Evolutionary conservation across 2,113 vertebrate species (phyloP).

Genomic region (Saguinus midas): DNA sequence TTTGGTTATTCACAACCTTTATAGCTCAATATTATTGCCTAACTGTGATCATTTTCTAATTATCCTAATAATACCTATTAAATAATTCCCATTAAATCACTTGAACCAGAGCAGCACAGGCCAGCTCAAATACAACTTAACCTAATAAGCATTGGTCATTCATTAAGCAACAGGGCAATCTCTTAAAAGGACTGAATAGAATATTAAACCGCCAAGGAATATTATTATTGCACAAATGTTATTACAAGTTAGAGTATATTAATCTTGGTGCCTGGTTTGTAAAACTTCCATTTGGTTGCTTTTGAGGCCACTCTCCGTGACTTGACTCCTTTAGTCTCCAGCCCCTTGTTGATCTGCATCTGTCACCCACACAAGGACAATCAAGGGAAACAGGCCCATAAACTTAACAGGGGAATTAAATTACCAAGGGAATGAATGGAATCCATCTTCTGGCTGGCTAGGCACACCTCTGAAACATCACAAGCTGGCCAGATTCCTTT

Average conservation of each 20-base stretch:
- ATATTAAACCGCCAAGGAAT: constrained; percentile 70
- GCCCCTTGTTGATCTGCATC: constrained; percentile 58
- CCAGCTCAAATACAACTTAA: constrained; percentile 87
- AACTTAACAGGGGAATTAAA: constrained; percentile 77
- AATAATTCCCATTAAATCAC: constrained; percentile 89
- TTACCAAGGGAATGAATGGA: constrained; percentile 81
- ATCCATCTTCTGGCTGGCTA: constrained; percentile 78
- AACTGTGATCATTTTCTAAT: constrained; percentile 89
- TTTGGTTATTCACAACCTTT: constrained; percentile 88
- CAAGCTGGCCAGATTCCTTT: constrained; percentile 28
- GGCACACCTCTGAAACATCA: constrained; percentile 21
- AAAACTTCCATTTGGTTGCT: constrained; percentile 59
- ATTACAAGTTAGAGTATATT: constrained; percentile 69
- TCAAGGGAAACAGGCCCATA: constrained; percentile 44
- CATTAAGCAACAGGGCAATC: constrained; percentile 80
- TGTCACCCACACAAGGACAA: constrained; percentile 71
- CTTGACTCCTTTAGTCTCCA: constrained; percentile 36
- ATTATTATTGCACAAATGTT: constrained; percentile 64
- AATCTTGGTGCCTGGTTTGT: constrained; percentile 36
- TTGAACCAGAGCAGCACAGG: constrained; percentile 82
- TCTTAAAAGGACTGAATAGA: constrained; percentile 80
- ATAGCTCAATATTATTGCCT: constrained; percentile 87
- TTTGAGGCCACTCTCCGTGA: constrained; percentile 28
- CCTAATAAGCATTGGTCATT: constrained; percentile 86
- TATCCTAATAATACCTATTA: constrained; percentile 89